Percentiles rank a stretch among this genome's conserved stretches.
These are phyloP conservation scores for Xylota segnis DNA, from an alignment of 2,888 invertebrate genomes.

Conservation along the genomic window DNA sequence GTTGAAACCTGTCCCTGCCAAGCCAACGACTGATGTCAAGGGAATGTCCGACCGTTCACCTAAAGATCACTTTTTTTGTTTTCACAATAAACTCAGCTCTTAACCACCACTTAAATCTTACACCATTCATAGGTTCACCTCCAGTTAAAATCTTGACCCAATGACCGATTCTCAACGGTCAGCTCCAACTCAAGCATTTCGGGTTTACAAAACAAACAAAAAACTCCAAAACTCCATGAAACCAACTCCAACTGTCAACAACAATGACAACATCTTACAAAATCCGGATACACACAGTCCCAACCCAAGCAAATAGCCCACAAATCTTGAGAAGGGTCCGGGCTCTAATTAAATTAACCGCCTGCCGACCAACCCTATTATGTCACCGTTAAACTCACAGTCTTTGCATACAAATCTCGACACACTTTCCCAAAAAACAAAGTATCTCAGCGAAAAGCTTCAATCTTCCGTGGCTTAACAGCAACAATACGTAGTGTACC, in stretches of 20 bases:
- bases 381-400: constrained; percentile 38
- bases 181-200: background rate
- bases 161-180: background rate
- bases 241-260: background rate
- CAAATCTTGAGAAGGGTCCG: constrained; percentile 16
- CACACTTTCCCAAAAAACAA: constrained; percentile 54
- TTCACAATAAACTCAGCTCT: too few species aligned
- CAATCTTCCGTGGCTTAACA: background rate
- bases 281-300: constrained; percentile 9
- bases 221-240: background rate
- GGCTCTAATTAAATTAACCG: constrained; percentile 28
- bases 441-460: background rate
- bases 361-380: constrained; percentile 33
- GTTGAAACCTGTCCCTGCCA: background rate
- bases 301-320: background rate
- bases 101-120: background rate
- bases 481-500: background rate
- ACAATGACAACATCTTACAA: constrained; percentile 8
- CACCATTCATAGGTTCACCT: background rate
- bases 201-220: background rate
- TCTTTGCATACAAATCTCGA: constrained; percentile 69
- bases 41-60: too few species aligned
- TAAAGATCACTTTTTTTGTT: too few species aligned
- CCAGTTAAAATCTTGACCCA: background rate
- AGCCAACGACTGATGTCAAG: too few species aligned